phyloP scores from a whole-genome alignment of 2,797 vertebrate genomes.

The Esox lucius region DNA sequence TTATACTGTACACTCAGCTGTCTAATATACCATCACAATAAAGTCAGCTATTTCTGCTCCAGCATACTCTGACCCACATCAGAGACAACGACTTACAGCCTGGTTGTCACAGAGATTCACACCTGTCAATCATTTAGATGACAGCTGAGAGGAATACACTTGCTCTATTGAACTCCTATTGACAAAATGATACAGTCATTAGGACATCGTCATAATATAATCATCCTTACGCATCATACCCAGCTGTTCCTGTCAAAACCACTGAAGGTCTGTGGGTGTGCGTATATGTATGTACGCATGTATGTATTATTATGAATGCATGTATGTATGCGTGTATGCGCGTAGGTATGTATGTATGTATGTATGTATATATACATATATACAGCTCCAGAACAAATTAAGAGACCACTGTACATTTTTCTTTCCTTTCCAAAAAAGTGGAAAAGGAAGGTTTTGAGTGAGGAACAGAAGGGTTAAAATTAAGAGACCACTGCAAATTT shows the following conservation, averaged over 20 bases:
- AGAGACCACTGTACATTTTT: too few relatives aligned
- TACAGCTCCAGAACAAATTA: too few relatives aligned
- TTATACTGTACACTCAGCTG: background rate
- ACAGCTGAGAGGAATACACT: background rate
- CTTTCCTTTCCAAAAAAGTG: too few relatives aligned
- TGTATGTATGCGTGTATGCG: too few relatives aligned
- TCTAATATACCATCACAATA: background rate
- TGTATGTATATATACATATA: too few relatives aligned
- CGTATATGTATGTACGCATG: background rate
- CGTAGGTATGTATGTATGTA: too few relatives aligned
- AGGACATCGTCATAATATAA: background rate
- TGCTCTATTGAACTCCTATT: background rate
- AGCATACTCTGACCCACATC: background rate
- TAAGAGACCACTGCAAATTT: too few relatives aligned
- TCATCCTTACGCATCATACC: background rate
- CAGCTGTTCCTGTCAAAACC: too few relatives aligned
- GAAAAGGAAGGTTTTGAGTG: too few relatives aligned
- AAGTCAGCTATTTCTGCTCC: background rate
- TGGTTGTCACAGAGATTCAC: background rate
- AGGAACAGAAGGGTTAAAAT: too few relatives aligned
- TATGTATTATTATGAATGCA: background rate
- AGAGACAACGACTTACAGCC: background rate
- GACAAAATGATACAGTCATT: background rate
- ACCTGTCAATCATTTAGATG: background rate
- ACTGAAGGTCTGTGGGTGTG: background rate